Base-by-base conservation (phyloP, 2,113 vertebrate species). In the Pelobates fuscus region DNA sequence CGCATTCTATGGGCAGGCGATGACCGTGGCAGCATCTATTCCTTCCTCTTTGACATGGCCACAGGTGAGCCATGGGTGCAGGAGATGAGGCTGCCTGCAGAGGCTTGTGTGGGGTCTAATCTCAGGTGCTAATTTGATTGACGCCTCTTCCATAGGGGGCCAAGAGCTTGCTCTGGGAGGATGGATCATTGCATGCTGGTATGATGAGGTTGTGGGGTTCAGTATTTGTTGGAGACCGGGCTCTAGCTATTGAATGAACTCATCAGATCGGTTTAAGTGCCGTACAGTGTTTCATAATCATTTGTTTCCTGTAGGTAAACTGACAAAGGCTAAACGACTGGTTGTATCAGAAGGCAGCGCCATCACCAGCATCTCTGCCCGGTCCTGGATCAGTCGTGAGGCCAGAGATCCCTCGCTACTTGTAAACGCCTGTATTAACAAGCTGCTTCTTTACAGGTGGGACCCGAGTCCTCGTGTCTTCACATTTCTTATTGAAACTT, bases 31-130 rank as follows among this genome's bases (percentile, higher is more conserved):
- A 95, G 94, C 75, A 91, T 97, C 73, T 96, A 95, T 81, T 96
- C 95, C 30, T 98, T 97, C 88, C 92, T 98, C 55, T 98, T 97
- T 4, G 95, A 98, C 84, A 96, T 96, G 88, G 94, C 93, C 67
- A 98, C 95, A 78, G 96, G 94, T 97, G 87, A 12, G 79, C 3
- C 30, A 1, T 7, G 14, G 65, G 10, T 44, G 23, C n/a, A n/a
- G n/a, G n/a, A n/a, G n/a, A n/a, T n/a, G n/a, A n/a, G n/a, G n/a
- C n/a, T n/a, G n/a, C n/a, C n/a, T 25, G 54, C n/a, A 52, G 37
- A 12, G 37, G 37, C n/a, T n/a, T n/a, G n/a, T n/a, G n/a, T n/a
- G n/a, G n/a, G n/a, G n/a, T n/a, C n/a, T n/a, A n/a, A n/a, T n/a
- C n/a, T n/a, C n/a, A n/a, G n/a, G n/a, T n/a, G n/a, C n/a, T n/a